phyloP scores from a whole-genome alignment of 2,113 vertebrate genomes.

The Serilophus lunatus region DNA sequence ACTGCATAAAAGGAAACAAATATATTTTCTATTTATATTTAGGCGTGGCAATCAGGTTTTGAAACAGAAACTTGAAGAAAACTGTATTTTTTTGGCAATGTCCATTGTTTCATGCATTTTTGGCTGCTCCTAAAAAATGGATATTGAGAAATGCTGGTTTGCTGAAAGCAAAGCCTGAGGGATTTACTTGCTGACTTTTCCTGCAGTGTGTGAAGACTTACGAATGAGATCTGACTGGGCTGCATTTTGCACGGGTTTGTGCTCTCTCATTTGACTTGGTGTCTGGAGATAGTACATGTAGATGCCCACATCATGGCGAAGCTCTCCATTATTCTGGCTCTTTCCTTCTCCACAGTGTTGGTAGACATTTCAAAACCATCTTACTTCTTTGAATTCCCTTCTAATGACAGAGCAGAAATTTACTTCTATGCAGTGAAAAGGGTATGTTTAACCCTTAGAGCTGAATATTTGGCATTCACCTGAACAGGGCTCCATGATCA shows the following conservation, averaged over 20 bases:
- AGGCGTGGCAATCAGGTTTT: not conserved
- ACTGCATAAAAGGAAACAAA: not conserved
- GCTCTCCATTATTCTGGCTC: not conserved
- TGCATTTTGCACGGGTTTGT: not conserved
- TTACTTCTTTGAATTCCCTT: not conserved
- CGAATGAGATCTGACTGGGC: not conserved
- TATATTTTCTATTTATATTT: not conserved
- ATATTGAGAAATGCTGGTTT: not conserved
- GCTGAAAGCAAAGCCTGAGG: not conserved
- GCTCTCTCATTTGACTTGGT: not conserved
- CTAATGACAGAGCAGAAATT: not conserved
- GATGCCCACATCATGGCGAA: not conserved
- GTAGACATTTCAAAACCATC: not conserved
- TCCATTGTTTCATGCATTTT: not conserved
- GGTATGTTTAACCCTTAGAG: not conserved
- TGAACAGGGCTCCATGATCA: not conserved
- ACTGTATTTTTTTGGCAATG: not conserved
- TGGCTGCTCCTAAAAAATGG: not conserved
- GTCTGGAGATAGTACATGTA: not conserved
- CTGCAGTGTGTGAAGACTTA: fast-evolving
- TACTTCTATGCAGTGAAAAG: not conserved
- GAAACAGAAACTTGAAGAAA: not conserved
- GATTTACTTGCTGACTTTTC: not conserved
- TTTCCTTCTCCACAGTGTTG: not conserved
- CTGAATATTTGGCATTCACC: not conserved